Evolutionary conservation across 53 echinoderm and acorn worm species (phyloP).

Genomic region (Paracentrotus lividus): DNA sequence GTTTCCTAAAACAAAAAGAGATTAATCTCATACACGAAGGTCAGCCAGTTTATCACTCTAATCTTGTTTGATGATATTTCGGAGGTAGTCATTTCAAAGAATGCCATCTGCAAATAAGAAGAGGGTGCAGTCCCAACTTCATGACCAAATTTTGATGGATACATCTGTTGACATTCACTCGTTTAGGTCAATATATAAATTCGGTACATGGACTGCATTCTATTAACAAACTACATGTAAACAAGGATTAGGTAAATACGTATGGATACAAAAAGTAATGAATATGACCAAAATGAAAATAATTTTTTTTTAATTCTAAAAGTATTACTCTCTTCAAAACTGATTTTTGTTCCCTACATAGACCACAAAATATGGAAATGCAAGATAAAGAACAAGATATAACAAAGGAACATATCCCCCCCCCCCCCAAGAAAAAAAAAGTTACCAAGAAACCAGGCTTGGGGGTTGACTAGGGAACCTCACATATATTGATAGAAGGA

Average conservation of each 20-base stretch:
- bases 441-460: no score
- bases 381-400: neutral
- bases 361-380: neutral
- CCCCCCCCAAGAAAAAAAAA: no score
- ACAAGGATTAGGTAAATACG: no score
- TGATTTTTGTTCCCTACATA: no score
- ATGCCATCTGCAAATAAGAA: neutral
- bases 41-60: neutral
- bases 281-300: no score
- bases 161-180: neutral
- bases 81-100: neutral
- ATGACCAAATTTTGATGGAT: slow-evolving; percentile 35
- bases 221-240: no score
- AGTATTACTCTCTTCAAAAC: no score
- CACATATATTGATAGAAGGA: neutral
- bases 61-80: neutral
- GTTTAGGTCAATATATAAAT: neutral
- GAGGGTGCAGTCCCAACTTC: slow-evolving; percentile 31
- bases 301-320: no score
- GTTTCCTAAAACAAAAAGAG: neutral
- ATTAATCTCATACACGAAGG: slow-evolving; percentile 32
- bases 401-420: no score
- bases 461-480: no score
- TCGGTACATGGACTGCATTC: neutral
- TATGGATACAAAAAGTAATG: no score